Base-by-base conservation (phyloP, 2,888 invertebrate species). In the Agrotis segetum region DNA sequence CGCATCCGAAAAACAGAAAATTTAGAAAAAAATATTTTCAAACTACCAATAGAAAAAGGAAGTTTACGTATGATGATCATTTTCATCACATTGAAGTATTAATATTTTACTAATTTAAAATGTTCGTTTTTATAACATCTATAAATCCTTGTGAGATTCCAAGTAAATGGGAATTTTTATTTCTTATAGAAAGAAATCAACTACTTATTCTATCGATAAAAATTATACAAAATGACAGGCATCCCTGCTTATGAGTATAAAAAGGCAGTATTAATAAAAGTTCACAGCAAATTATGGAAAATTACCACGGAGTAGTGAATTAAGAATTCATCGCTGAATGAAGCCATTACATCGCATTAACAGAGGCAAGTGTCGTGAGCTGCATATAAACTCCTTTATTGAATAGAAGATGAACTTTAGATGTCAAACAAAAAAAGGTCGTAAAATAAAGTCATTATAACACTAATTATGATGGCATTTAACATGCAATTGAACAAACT, bases 271-370 rank as follows among this genome's bases (percentile, higher is more conserved):
- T 21, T 58, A 68, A 61, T 53, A 56, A 50, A 70, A 56, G 6
- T 52, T 29, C 44, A 24, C 6, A 34, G 56, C 11, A 16, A 62
- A 58, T 61, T 67, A 62, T n/a, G 14, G 53, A 3, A 79, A 79
- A 71, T 79, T 67, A 52, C 62, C 24, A 19, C 14, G 53, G 40
- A 47, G 16, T 21, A 21, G 11, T 14, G 24, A 47, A 60, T 78
- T 56, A 64, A 64, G 40, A 61, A 79, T 71, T 70, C 60, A 79
- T 63, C 40, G 49, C 63, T 24, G n/a, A 66, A 79, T 79, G 62
- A 72, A 79, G 71, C 44, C 52, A 79, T 79, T 76, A 79, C 17
- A n/a, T 16, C 19, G 58, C 50, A 76, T 71, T 79, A 75, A 52
- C 49, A 21, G 13, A 21, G 44, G 21, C 11, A 34, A 65, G 49